Base-by-base conservation (phyloP, 1,140 invertebrate species). In the Ceratoteleas bidentatus region DNA sequence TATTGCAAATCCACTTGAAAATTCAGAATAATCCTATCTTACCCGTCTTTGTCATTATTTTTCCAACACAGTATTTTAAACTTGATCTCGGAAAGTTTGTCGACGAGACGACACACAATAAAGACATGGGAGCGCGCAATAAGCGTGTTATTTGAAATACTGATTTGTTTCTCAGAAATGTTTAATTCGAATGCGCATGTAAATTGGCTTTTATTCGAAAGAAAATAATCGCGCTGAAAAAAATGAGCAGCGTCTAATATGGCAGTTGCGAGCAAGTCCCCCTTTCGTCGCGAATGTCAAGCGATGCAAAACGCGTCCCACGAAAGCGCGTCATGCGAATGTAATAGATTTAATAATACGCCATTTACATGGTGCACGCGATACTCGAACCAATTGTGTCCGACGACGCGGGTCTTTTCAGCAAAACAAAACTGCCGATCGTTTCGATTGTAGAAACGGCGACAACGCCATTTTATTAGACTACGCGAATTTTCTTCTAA, bases 291-390 rank as follows among this genome's bases (percentile, higher is more conserved):
- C 57, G 49, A 68, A 76, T 76, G 56, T 62, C 66, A 76, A 76
- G 64, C 60, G 74, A 77, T 77, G 74, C 74, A 64, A 69, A 77
- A 49, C 50, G 50, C 74, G 58, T 69, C 64, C 64, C 65, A 69
- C 74, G 65, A 77, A 76, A 57, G 65, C 64, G 58, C 74, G 65
- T 69, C 74, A 69, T 64, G 65, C 58, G 74, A 77, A 69, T 43
- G 74, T 62, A 61, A 76, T 76, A 68, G 64, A 68, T 68, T 75
- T 75, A 61, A 76, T 75, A 75, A 76, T 68, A 68, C 33, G 54
- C 57, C 64, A 62, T 76, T 68, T 76, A 76, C 72, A 76, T 61
- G 60, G 65, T 32, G 65, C 74, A 77, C 65, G 74, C 74, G 65
- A 69, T 69, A 0, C 34, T 62, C 58, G 34, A 57, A 61, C 64